A percentile compares a stretch with the other conserved stretches of the same genome.
phyloP scores from a whole-genome alignment of 2,797 vertebrate species.

The Muscicapa striata region DNA sequence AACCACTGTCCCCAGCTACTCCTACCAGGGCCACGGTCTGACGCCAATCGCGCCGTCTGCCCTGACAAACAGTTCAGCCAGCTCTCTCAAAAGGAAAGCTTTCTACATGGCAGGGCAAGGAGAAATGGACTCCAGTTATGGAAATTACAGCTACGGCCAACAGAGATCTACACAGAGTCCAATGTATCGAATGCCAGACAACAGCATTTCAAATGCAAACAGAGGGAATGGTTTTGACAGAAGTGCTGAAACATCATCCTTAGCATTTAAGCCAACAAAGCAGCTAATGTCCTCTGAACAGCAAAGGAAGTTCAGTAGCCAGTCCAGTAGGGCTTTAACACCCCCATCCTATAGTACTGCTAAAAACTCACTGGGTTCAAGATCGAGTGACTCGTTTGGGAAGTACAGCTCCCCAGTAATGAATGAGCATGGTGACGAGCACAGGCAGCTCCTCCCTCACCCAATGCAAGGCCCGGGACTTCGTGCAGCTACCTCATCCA shows the following conservation, averaged over 20 bases:
- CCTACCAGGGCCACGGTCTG: constrained; percentile 93
- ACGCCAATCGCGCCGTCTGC: constrained; percentile 92
- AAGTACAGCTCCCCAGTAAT: constrained; percentile 92
- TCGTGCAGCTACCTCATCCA: constrained; percentile 92
- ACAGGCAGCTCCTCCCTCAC: constrained; percentile 90
- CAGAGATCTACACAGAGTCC: constrained; percentile 97
- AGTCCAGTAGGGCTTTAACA: constrained; percentile 90
- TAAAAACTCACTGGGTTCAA: constrained; percentile 89
- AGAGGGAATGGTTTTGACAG: constrained; percentile 96
- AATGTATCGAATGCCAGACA: constrained; percentile 96
- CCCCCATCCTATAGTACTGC: constrained; percentile 92
- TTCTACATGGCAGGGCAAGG: constrained; percentile 99
- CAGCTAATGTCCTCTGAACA: constrained; percentile 93
- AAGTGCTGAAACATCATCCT: constrained; percentile 89
- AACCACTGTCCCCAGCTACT: constrained; percentile 92
- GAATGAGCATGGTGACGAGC: constrained; percentile 90
- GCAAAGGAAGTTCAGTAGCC: constrained; percentile 93
- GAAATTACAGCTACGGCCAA: constrained; percentile 97
- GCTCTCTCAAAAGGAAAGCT: constrained; percentile 98
- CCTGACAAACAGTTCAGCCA: constrained; percentile 93
- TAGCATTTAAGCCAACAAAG: constrained; percentile 97
- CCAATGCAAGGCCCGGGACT: constrained; percentile 87
- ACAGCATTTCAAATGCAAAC: constrained; percentile 90
- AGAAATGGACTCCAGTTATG: constrained; percentile 97
- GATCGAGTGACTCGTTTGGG: constrained; percentile 89